Percentiles rank a stretch among this genome's conserved stretches.
Evolutionary conservation across 2,888 invertebrate genomes (phyloP).

Genomic region (Rhagium mordax): DNA sequence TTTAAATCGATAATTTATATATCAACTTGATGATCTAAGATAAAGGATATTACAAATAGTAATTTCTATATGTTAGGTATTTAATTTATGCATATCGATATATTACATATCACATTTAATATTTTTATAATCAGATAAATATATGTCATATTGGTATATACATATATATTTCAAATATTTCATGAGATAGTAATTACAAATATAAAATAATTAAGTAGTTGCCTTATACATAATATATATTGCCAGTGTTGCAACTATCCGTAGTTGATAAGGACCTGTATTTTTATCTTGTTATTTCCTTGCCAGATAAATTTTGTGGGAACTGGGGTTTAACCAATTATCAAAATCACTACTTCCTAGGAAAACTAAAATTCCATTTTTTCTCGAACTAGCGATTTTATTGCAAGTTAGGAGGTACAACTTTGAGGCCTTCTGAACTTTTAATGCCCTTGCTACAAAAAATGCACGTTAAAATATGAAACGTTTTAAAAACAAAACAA

Average conservation of each 20-base stretch:
- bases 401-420: too few species aligned
- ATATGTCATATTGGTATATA: not conserved
- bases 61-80: not conserved
- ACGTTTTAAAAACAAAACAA: too few species aligned
- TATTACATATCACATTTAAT: not conserved
- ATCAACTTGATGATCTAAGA: not conserved
- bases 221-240: not conserved
- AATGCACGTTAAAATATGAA: too few species aligned
- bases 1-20: not conserved
- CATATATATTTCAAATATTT: not conserved
- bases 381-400: too few species aligned
- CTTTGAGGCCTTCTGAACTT: too few species aligned
- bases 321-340: too few species aligned
- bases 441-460: too few species aligned
- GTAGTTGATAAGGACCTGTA: not conserved
- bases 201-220: not conserved
- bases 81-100: not conserved
- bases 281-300: not conserved
- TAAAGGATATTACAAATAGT: not conserved
- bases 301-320: not conserved
- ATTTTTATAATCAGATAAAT: not conserved
- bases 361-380: too few species aligned
- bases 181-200: not conserved
- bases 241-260: not conserved
- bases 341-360: too few species aligned